These are phyloP conservation scores for Adelognathus sp. DNA, from an alignment of 2,888 invertebrate genomes.

Conservation along the genomic window DNA sequence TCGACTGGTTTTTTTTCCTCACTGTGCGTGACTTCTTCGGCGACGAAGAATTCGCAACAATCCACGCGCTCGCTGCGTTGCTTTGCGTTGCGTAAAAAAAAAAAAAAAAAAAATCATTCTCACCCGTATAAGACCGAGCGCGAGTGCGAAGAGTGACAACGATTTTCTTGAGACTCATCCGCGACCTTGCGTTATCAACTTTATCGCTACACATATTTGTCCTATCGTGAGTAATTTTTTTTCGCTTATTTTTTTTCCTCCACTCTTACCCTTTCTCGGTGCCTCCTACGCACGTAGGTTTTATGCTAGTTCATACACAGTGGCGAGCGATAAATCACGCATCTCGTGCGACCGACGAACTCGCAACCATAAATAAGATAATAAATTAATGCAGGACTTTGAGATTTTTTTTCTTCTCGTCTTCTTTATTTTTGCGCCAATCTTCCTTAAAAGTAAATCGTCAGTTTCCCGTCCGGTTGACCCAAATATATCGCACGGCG, in stretches of 20 bases:
- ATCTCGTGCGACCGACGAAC: not conserved
- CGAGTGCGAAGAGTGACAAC: not conserved
- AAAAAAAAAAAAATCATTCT: no score
- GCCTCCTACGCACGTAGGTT: not conserved
- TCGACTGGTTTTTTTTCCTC: no score
- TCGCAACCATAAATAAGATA: not conserved
- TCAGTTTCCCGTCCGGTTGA: constrained; percentile 62
- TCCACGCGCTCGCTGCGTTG: no score
- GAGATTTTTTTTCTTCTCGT: not conserved
- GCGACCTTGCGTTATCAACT: not conserved
- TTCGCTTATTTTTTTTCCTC: not conserved
- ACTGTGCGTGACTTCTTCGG: no score
- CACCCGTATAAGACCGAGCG: no score
- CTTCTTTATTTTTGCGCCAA: constrained; percentile 16
- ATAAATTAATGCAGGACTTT: not conserved
- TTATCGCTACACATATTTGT: not conserved
- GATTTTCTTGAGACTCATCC: not conserved
- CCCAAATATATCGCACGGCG: constrained; percentile 48
- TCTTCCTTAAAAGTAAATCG: constrained; percentile 61
- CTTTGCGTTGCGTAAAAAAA: no score
- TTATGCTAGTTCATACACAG: no score
- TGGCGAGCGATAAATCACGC: not conserved
- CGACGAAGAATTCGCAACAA: no score
- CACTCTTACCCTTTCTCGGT: not conserved
- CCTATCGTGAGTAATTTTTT: not conserved